These are phyloP conservation scores for Botrylloides violaceus DNA, from an alignment of 23 tunicate genomes.

Conservation along the genomic window DNA sequence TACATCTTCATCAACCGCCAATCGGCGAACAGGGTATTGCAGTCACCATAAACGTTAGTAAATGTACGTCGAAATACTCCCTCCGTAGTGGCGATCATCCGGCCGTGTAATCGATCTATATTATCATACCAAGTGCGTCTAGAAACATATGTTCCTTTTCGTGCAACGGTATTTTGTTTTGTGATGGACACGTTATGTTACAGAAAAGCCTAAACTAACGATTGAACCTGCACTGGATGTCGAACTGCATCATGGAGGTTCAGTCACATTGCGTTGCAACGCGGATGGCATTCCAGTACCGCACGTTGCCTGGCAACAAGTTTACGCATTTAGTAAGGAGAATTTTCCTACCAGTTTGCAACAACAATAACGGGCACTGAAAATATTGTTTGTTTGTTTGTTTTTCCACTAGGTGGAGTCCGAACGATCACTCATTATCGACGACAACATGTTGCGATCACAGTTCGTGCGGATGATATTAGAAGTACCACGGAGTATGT, in stretches of 20 bases:
- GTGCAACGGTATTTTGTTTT: too few species aligned
- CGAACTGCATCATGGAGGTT: slow-evolving; percentile 35
- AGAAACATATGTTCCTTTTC: too few species aligned
- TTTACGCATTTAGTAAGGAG: neutral
- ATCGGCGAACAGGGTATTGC: too few species aligned
- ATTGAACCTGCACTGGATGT: slow-evolving; percentile 42
- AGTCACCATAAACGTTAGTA: too few species aligned
- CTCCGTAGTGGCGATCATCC: too few species aligned
- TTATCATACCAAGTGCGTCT: too few species aligned
- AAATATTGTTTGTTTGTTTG: slow-evolving; percentile 7
- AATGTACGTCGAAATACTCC: too few species aligned
- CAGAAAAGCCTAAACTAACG: slow-evolving; percentile 47
- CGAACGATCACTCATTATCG: slow-evolving; percentile 55
- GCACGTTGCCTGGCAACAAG: slow-evolving; percentile 64
- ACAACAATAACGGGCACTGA: too few species aligned
- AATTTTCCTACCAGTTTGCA: too few species aligned
- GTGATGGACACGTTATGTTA: too few species aligned
- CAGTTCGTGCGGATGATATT: slow-evolving; percentile 6
- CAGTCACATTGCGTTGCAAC: slow-evolving; percentile 35
- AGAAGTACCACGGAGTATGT: slow-evolving; percentile 39
- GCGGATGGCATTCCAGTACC: slow-evolving; percentile 58
- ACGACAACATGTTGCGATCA: slow-evolving; percentile 12
- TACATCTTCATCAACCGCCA: too few species aligned
- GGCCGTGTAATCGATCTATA: too few species aligned
- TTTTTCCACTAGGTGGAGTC: slow-evolving; percentile 16